Evolutionary conservation across 2,113 vertebrate genomes (phyloP).

Genomic region (Tragulus kanchil): DNA sequence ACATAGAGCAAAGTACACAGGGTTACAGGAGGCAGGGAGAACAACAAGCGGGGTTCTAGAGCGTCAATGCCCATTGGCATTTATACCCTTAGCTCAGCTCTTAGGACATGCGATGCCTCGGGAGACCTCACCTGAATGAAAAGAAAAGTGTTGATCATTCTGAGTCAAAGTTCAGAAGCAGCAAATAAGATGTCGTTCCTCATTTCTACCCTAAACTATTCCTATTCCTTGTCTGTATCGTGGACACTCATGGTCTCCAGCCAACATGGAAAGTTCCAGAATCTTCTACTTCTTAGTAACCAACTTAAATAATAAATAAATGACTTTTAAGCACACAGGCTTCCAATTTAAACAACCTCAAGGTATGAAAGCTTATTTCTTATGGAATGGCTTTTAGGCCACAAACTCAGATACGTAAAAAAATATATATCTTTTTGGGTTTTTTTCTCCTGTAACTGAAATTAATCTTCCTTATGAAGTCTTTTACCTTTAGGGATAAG

Average conservation of each 20-base stretch:
- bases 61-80: fast-evolving
- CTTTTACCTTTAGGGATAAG: not conserved
- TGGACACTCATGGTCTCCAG: not conserved
- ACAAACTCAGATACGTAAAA: not conserved
- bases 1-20: not conserved
- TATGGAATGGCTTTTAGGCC: not conserved
- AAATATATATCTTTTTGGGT: not conserved
- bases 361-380: not conserved
- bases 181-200: not conserved
- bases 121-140: not conserved
- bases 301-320: not conserved
- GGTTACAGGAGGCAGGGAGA: not conserved
- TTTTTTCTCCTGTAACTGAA: not conserved
- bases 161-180: not conserved
- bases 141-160: not conserved
- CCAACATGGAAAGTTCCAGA: not conserved
- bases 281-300: not conserved
- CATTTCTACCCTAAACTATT: not conserved
- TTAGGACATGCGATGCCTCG: too few relatives aligned
- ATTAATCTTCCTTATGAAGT: not conserved
- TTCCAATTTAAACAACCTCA: not conserved
- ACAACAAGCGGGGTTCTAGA: not conserved
- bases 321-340: not conserved
- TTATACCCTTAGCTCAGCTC: not conserved
- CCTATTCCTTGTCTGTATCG: too few relatives aligned